Base-by-base conservation (phyloP, 2,113 vertebrate species). In the Psilopogon haemacephalus region DNA sequence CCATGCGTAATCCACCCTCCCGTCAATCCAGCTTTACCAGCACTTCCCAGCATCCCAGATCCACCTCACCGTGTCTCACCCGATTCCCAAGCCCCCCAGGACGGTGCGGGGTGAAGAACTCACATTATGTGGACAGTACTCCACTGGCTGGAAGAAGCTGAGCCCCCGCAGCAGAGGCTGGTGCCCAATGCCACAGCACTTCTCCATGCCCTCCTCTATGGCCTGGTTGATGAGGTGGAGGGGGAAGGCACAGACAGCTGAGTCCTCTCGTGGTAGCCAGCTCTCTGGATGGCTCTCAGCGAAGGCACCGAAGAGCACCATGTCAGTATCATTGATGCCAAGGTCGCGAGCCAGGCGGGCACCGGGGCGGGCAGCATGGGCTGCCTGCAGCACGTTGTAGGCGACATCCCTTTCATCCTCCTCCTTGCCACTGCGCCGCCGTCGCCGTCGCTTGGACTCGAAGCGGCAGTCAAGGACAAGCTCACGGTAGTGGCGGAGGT, bases 241-340 rank as follows among this genome's bases (percentile, higher is more conserved):
- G 4, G 99, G 98, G 82, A 99, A 99, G 74, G 98, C 99, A 0
- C 99, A 99, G 63, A 99, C 97, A 0, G 99, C 98, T 0, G 99
- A 99, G 81, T 96, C 93, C 6, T 97, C 92, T 55, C 55, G 96
- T 0, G 97, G 97, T 44, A 80, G 75, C 2, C 94, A 74, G 14
- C 95, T 95, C 65, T 98, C 97, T 0, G 52, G 37, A 12, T 55
- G 77, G 6, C 97, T 98, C 46, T 98, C 95, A 0, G 97, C 97
- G 3, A 99, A 99, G 69, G 98, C 98, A 0, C 98, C 98, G 0
- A 99, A 99, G 3, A 99, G 97, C 82, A 99, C 98, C 6, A 88
- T 97, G 54, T 98, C 98, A 1, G 97, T 97, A 76, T 95, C 76
- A 1, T 97, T 85, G 3, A 98, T 96, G 46, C 97, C 97, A 1